phyloP scores from a whole-genome alignment of 2,888 invertebrate genomes.

The Trissoscelio sp. region DNA sequence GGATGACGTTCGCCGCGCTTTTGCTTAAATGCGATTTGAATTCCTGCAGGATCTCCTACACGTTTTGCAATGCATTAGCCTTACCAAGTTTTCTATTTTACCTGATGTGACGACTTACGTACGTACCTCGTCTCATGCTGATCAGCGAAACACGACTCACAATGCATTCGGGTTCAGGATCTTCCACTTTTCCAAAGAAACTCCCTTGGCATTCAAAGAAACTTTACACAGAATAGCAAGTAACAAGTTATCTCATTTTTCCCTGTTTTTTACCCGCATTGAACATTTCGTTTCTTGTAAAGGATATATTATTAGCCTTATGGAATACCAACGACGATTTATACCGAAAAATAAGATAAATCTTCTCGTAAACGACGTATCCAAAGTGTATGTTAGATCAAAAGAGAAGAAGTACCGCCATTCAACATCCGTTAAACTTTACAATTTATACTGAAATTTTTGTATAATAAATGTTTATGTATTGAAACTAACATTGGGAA shows the following conservation, averaged over 20 bases:
- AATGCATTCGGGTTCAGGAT: conserved; percentile 62
- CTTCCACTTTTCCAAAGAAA: conserved; percentile 57
- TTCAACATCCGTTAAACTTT: background rate
- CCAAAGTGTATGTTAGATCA: conserved; percentile 1
- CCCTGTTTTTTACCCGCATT: conserved; percentile 34
- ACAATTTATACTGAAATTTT: background rate
- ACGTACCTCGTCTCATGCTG: conserved; percentile 63
- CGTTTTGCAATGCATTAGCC: conserved; percentile 68
- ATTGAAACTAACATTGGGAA: too few relatives aligned
- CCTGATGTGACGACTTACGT: conserved; percentile 67
- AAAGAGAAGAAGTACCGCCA: background rate
- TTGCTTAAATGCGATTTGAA: conserved; percentile 74
- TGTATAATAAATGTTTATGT: too few relatives aligned
- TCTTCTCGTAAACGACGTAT: conserved; percentile 26
- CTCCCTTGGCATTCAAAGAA: conserved; percentile 59
- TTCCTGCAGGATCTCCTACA: conserved; percentile 65
- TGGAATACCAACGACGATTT: conserved; percentile 34
- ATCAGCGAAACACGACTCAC: conserved; percentile 65
- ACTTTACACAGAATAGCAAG: conserved; percentile 57
- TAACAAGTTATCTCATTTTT: conserved; percentile 60
- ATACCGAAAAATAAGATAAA: conserved; percentile 39
- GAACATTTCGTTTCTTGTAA: conserved; percentile 56
- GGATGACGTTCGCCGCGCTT: conserved; percentile 72
- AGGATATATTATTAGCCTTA: conserved; percentile 42
- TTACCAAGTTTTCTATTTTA: conserved; percentile 67